Evolutionary conservation across 2,113 vertebrate genomes (phyloP), one percentile per base, ranked within the genome.

Genomic region (Candoia aspera): DNA sequence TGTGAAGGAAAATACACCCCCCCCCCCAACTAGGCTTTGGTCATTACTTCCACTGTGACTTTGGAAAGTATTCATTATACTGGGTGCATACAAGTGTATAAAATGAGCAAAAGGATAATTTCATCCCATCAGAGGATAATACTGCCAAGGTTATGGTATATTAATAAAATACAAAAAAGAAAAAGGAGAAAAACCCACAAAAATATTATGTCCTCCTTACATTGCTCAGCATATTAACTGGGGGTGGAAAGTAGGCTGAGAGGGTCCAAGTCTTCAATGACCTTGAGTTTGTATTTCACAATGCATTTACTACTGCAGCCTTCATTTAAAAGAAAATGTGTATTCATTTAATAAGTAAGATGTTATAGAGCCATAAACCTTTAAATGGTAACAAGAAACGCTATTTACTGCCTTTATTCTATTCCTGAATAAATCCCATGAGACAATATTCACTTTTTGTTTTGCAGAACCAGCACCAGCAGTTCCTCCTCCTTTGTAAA

Each of bases 301-400:
- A 84, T 0, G 8, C 90, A 92, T 95, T 94, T 95, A 96, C 94
- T 94, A 91, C 93, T 95, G 93, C 92, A 96, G 91, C 86, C 93
- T 92, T 85, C 95, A 91, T 0, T 93, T 92, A 93, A 92, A 97
- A 94, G 90, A 95, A 96, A 96, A 93, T 88, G 91, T 62, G 92
- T 90, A 84, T 49, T 92, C 68, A 8, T 96, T 96, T 96, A 97
- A 96, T 95, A 97, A 96, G 91, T 83, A 94, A 97, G 92, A 84
- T 95, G 84, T 24, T 96, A 95, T 26, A 95, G 91, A 92, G 24
- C 88, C 90, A 95, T 96, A 96, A 96, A 94, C 85, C 92, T 95
- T 95, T 94, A 96, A 95, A 93, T 5, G 9, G 90, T 93, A 89
- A 96, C 95, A 95, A 90, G 84, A 90, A 95, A 93, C 91, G n/a